Evolutionary conservation across 2,888 invertebrate genomes (phyloP).

Genomic region (Amphipyra tragopoginis): DNA sequence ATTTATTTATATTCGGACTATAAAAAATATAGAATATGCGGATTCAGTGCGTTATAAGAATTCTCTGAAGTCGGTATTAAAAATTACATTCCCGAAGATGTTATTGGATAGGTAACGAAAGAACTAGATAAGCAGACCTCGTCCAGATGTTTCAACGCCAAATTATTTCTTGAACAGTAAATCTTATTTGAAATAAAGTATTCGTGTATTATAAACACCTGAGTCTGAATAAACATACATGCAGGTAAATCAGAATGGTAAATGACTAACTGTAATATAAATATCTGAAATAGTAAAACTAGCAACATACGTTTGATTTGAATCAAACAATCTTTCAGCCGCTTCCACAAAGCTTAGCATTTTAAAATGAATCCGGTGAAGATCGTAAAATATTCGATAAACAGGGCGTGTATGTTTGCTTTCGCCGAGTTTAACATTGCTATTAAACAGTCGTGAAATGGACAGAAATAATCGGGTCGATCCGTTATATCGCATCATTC

Average conservation of each 20-base stretch:
- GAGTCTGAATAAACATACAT: conserved; percentile 85
- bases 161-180: conserved; percentile 83
- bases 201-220: conserved; percentile 86
- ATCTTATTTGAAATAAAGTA: conserved; percentile 87
- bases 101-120: conserved; percentile 65
- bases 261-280: conserved; percentile 88
- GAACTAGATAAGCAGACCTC: conserved; percentile 71
- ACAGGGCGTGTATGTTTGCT: conserved; percentile 88
- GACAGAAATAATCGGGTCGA: conserved; percentile 89
- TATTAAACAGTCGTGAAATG: conserved; percentile 90
- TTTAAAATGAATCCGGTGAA: conserved; percentile 87
- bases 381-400: conserved; percentile 90
- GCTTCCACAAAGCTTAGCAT: conserved; percentile 85
- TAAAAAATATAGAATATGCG: conserved; percentile 35
- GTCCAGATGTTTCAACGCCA: conserved; percentile 80
- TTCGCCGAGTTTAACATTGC: conserved; percentile 89
- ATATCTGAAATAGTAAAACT: conserved; percentile 86
- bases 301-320: conserved; percentile 75
- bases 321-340: conserved; percentile 86
- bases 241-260: conserved; percentile 88
- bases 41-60: conserved; percentile 40
- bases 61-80: conserved; percentile 61
- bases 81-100: conserved; percentile 58
- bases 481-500: conserved; percentile 88
- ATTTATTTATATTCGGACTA: conserved; percentile 8